Base-by-base conservation (phyloP, 2,888 invertebrate species). In the Torymus tubicola region DNA sequence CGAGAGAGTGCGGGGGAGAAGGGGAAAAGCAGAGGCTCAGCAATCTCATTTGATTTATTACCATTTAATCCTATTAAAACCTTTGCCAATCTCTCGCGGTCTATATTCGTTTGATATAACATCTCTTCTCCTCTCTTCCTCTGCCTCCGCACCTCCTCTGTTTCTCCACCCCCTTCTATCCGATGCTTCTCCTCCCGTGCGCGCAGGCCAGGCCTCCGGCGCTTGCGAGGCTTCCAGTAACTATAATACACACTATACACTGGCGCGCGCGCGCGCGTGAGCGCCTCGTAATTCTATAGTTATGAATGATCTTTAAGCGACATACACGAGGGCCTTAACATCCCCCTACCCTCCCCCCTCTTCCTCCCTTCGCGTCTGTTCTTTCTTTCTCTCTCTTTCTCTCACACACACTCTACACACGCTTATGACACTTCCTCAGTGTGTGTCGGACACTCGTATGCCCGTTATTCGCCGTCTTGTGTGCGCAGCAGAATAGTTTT, bases 91-190 rank as follows among this genome's bases (percentile, higher is more conserved):
- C 75, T 80, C 73, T 68, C 73, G 71, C 80, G 77, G 75, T 83
- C 81, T 80, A 78, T 81, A 80, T 78, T 79, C 80, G 73, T 80
- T 78, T 82, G 76, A 83, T 83, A 80, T 78, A 80, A 78, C 76
- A 67, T 80, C 75, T 70, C 58, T 73, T 31, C 2, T 31, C 31
- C 31, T 31, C 31, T 31, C 31, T 8, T 31, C 31, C 31, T 31
- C 3, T 2, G 3, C 16, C 75, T 13, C 50, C 13, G 31, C 60
- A 14, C 31, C 80, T n/a, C 24, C 52, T 12, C 52, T n/a, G 1
- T 67, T 21, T 67, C 16, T 55, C 14, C 53, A 13, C 58, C 63
- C 68, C 53, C n/a, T 50, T 57, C 31, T 31, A 31, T 31, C 31
- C 31, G 31, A 31, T 31, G 13, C 63, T 63, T 73, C 65, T 71